Percentiles rank a stretch among this genome's conserved stretches.
Conservation (phyloP, 2,888 invertebrate species). For the Xiphydria camelus region DNA sequence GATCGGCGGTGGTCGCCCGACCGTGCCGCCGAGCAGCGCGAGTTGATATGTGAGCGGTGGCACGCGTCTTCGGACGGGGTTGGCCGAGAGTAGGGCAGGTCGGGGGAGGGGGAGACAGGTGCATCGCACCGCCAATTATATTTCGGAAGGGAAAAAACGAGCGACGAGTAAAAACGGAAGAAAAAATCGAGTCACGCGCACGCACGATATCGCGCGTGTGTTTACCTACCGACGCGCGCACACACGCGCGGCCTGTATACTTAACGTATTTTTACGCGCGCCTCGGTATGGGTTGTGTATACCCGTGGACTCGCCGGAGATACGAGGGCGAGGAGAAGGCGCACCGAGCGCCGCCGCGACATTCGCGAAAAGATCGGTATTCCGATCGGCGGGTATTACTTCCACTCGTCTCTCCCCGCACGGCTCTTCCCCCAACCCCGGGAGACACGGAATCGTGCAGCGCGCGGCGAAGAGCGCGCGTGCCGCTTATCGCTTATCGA, state of each 20-base stretch:
- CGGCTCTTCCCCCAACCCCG: too few species aligned
- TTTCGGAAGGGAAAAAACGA: conserved; percentile 39
- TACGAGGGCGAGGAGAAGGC: background rate
- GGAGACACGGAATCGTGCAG: too few species aligned
- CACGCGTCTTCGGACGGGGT: conserved; percentile 12
- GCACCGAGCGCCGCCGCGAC: background rate
- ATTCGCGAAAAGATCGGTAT: background rate
- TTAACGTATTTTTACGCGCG: conserved; percentile 10
- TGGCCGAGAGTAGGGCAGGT: conserved; percentile 10
- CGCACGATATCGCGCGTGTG: background rate
- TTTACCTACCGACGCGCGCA: too few species aligned
- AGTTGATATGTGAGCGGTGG: conserved; percentile 16
- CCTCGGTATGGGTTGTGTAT: too few species aligned
- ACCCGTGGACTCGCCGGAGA: background rate
- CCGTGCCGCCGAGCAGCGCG: conserved; percentile 4
- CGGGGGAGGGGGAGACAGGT: conserved; percentile 50
- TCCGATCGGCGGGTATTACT: background rate
- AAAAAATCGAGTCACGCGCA: conserved; percentile 20
- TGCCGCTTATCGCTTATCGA: too few species aligned
- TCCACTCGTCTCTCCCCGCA: background rate
- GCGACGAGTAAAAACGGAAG: conserved; percentile 1
- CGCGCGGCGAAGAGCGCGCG: too few species aligned
- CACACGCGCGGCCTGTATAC: conserved; percentile 2
- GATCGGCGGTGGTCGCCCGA: too few species aligned
- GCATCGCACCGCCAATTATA: conserved; percentile 58